Evolutionary conservation across 1,140 invertebrate species (phyloP).

Genomic region (Apis mellifera): DNA sequence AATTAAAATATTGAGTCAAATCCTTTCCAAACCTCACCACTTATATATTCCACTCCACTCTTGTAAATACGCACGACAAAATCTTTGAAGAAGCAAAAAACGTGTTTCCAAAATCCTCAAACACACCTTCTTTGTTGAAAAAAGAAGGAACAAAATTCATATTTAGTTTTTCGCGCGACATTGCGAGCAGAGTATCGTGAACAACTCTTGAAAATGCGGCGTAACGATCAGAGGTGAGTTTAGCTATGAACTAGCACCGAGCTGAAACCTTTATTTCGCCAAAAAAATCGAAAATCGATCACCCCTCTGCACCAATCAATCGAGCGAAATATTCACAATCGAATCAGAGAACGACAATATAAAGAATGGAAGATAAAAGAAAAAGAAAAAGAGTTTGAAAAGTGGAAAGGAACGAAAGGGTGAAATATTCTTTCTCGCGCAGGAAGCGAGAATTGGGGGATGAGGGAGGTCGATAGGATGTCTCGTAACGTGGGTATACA

Average conservation of each 20-base stretch:
- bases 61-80: too few species aligned
- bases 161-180: background rate
- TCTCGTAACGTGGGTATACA: background rate
- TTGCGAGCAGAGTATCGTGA: background rate
- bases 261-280: background rate
- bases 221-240: constrained; percentile 2
- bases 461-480: too few species aligned
- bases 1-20: too few species aligned
- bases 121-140: too few species aligned
- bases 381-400: background rate
- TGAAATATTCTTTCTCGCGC: constrained; percentile 41
- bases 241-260: background rate
- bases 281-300: constrained; percentile 24
- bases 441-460: background rate
- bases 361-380: too few species aligned
- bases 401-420: background rate
- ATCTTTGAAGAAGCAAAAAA: background rate
- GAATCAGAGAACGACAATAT: background rate
- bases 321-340: background rate
- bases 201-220: constrained; percentile 8
- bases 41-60: too few species aligned
- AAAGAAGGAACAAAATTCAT: background rate
- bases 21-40: too few species aligned
- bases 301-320: background rate
- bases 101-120: too few species aligned